Evolutionary conservation across 23 tunicate species (phyloP), one percentile per base, ranked within the genome.

Genomic region (Ascidia mentula): DNA sequence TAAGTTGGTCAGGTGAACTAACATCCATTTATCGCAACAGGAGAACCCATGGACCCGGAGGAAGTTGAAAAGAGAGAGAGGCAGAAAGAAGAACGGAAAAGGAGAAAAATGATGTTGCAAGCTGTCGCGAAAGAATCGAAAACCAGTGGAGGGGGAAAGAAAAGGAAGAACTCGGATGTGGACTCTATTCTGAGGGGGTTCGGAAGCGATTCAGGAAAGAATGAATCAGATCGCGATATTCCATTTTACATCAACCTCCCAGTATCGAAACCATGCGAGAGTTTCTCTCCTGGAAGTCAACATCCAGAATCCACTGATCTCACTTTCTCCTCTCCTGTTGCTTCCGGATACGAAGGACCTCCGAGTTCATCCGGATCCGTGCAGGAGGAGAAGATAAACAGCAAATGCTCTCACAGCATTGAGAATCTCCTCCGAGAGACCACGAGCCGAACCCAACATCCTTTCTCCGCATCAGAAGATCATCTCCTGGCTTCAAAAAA

Each of bases 11-110:
- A n/a, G n/a, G n/a, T n/a, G n/a, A n/a, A n/a, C n/a, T n/a, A n/a
- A n/a, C n/a, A n/a, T n/a, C n/a, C n/a, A n/a, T n/a, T n/a, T n/a
- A n/a, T n/a, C n/a, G n/a, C n/a, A n/a, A n/a, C 24, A 87, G 97
- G 97, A 31, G 80, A 69, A 32, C 97, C 97, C 4, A 87, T 87
- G 92, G 87, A 83, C 33, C 86, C 80, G 18, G 77, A 82, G 26
- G 92, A 92, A 69, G 91, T 92, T 31, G 86, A 85, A 75, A 80
- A 74, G 40, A 76, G 97, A 46, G 86, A 87, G 33, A 77, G 76
- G 45, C 70, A 5, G 24, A 53, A 53, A 9, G 65, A 53, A 53
- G 65, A 53, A 28, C 22, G 65, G 24, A 53, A 53, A 28, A 26
- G 65, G 65, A 53, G 65, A 9, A 53, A 53, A 28, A 53, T 53